phyloP scores from a whole-genome alignment of 2,888 invertebrate genomes.

The Crossocerus cetratus region DNA sequence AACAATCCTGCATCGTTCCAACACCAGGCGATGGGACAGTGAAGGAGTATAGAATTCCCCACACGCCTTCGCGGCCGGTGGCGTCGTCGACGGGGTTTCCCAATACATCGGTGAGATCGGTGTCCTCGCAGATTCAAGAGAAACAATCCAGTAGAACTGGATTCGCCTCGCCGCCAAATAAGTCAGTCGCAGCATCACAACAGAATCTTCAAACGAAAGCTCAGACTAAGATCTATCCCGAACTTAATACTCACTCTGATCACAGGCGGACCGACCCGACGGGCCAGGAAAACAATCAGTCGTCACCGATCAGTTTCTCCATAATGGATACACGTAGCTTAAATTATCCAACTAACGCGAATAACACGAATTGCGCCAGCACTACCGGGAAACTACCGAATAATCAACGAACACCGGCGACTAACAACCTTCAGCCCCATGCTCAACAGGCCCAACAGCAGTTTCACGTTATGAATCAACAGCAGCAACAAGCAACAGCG shows the following conservation, averaged over 20 bases:
- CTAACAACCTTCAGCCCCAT: constrained; percentile 60
- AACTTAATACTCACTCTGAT: constrained; percentile 77
- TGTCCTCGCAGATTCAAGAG: constrained; percentile 63
- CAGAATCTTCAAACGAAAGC: constrained; percentile 84
- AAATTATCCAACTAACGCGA: constrained; percentile 79
- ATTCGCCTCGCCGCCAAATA: constrained; percentile 79
- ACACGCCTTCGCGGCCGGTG: constrained; percentile 78
- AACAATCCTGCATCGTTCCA: constrained; percentile 86
- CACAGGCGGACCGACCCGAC: constrained; percentile 76
- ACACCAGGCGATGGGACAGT: constrained; percentile 81
- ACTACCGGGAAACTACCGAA: constrained; percentile 61
- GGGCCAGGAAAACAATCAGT: constrained; percentile 82
- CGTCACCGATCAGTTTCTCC: constrained; percentile 87
- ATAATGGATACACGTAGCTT: constrained; percentile 85
- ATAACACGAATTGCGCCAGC: constrained; percentile 70
- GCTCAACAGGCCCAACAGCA: constrained; percentile 67
- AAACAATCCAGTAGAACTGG: constrained; percentile 78
- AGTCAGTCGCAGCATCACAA: constrained; percentile 55
- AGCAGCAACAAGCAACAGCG: constrained; percentile 78
- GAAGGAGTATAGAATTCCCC: constrained; percentile 82
- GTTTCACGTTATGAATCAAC: constrained; percentile 76
- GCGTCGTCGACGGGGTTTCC: constrained; percentile 74
- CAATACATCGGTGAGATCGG: constrained; percentile 65
- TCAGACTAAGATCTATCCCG: constrained; percentile 88
- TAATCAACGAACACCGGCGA: constrained; percentile 64